phyloP scores from a whole-genome alignment of 2,113 vertebrate species.

The Pimephales promelas region DNA sequence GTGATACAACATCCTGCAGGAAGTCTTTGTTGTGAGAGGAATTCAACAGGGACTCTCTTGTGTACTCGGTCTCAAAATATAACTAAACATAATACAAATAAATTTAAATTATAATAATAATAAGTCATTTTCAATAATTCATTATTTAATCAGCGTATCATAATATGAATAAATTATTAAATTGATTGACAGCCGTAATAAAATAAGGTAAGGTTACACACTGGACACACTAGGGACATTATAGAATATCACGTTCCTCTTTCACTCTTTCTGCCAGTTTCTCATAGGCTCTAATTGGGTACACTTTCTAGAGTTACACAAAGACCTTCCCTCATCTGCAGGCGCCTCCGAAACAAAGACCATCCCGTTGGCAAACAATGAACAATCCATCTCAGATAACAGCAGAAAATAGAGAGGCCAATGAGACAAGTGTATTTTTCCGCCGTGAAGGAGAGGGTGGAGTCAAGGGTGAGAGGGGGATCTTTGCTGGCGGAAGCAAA shows the following conservation, averaged over 20 bases:
- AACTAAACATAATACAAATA: background rate
- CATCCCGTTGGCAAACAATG: constrained; percentile 76
- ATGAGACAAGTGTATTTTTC: constrained; percentile 70
- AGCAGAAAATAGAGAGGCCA: constrained; percentile 65
- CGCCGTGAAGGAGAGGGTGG: constrained; percentile 57
- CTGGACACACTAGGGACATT: background rate
- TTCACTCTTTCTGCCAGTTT: constrained; percentile 33
- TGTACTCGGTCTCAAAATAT: background rate
- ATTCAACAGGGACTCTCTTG: background rate
- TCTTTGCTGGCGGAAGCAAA: constrained; percentile 25
- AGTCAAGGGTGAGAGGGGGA: constrained; percentile 30
- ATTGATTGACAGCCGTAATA: background rate
- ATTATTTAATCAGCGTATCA: background rate
- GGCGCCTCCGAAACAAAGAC: constrained; percentile 75
- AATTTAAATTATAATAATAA: background rate
- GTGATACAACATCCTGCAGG: constrained; percentile 40
- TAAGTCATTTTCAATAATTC: background rate
- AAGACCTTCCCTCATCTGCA: constrained; percentile 67
- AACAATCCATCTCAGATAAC: constrained; percentile 76
- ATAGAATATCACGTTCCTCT: constrained; percentile 24
- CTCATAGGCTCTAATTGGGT: constrained; percentile 50
- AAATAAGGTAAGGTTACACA: constrained; percentile 5
- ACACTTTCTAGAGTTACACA: constrained; percentile 58
- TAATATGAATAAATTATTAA: constrained; percentile 3
- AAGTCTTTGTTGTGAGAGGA: constrained; percentile 3